Evolutionary conservation across 2,888 invertebrate genomes (phyloP), one percentile per base, ranked within the genome.

Genomic region (Eurois occulta): DNA sequence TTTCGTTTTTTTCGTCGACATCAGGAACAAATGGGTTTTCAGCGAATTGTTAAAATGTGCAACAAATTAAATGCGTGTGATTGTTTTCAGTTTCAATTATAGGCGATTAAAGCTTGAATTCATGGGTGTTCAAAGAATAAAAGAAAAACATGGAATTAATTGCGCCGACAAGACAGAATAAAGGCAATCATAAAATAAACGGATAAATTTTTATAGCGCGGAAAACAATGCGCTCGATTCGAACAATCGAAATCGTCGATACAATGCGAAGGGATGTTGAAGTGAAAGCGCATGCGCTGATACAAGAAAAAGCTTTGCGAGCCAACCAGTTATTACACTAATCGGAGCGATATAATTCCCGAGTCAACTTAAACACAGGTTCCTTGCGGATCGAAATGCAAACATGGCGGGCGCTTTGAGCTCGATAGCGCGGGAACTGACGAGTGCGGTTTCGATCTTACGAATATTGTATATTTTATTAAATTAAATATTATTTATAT

Each of bases 361-460:
- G 93, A 96, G 96, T 96, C 95, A 96, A 96, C 95, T 95, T 97
- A 96, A 97, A 96, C 96, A 97, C 97, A 96, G 96, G 96, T 96
- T 95, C 95, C 93, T 95, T 94, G 95, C 95, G 93, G 95, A 95
- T 95, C 95, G 96, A 95, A 97, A 97, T 95, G 96, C 96, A 97
- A 97, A 97, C 97, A 97, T 96, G 96, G 95, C 96, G 96, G 95
- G 92, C 93, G 94, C 96, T 97, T 97, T 96, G 96, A 94, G 92
- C 84, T 86, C 90, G 90, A 93, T 91, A 92, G 94, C 94, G 94
- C 94, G 95, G 94, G 94, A 94, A 94, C 91, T 84, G 88, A 87
- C 90, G 88, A 88, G 91, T 92, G 91, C 93, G 87, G 90, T 71
- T 84, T 89, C 69, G 64, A 86, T 79, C 80, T 84, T 58, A 67